A percentile compares a stretch with the other conserved stretches of the same genome.
phyloP scores from a whole-genome alignment of 2,888 invertebrate species.

The Corbicula japonica region DNA sequence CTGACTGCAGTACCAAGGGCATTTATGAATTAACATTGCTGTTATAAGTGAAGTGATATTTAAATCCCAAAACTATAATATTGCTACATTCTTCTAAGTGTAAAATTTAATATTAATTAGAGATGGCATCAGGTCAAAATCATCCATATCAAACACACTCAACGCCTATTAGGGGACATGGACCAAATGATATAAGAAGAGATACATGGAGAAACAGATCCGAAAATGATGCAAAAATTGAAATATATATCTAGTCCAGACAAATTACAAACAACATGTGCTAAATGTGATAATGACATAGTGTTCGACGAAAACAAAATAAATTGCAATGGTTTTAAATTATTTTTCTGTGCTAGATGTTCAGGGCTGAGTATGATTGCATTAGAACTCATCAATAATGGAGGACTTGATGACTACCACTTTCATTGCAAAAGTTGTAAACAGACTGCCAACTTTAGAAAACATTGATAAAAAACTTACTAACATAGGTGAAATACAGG shows the following conservation, averaged over 20 bases:
- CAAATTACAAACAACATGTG: background rate
- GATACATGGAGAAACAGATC: background rate
- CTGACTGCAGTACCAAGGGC: background rate
- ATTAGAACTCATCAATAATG: background rate
- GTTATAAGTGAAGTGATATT: too few relatives aligned
- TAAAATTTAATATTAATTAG: background rate
- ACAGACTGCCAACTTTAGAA: background rate
- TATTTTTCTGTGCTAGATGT: background rate
- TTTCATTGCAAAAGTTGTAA: constrained; percentile 16
- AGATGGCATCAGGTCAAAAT: background rate
- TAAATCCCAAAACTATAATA: background rate
- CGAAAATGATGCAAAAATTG: background rate
- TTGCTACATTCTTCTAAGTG: background rate
- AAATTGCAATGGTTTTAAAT: background rate
- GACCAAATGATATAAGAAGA: background rate
- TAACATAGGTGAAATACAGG: background rate
- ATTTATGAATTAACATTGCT: background rate
- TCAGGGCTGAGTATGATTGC: background rate
- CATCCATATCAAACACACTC: background rate
- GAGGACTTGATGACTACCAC: background rate
- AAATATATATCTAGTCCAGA: background rate
- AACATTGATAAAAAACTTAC: background rate
- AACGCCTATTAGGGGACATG: background rate
- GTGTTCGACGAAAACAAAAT: background rate
- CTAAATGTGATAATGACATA: background rate